Base-by-base conservation (phyloP, 2,888 invertebrate genomes). In the Cryptus viduatorius region DNA sequence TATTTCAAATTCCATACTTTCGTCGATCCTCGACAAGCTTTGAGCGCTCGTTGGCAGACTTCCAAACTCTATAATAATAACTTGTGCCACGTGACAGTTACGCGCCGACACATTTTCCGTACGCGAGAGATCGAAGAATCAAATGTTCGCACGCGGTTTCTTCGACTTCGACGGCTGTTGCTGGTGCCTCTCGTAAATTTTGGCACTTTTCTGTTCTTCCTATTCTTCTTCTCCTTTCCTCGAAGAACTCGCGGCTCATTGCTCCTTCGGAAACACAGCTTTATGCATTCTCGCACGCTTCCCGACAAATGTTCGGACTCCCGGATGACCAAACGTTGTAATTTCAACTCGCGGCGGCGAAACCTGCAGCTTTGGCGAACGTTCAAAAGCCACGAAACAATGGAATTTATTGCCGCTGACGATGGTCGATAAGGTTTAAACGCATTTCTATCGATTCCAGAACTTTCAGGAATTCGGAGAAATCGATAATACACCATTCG, bases 11-110 rank as follows among this genome's bases (percentile, higher is more conserved):
- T 77, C 46, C 37, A 42, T 37, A 7, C 37, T 37, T 10, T 68
- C 46, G 53, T 24, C 69, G 72, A 46, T 78, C 16, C 69, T 48
- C 61, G 12, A 14, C 64, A 19, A 59, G 44, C 29, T 59, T 44
- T 1, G 12, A 19, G 73, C 67, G 50, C 61, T 78, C 80, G 46
- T 68, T 86, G 86, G 82, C 86, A 4, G 16, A 8, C 37, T 14
- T 77, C 84, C 86, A 82, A 82, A 80, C 79, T 80, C 78, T 46
- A 67, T 71, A 80, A 77, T 53, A 67, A 80, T 82, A 84, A 37
- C 37, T 76, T 86, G 71, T 31, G 71, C 61, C 48, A n/a, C 68
- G 16, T 67, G 61, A 14, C 50, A 73, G 73, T 78, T 73, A 78
- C 71, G 67, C 53, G 71, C 29, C 12, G 19, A 56, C 16, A 61